phyloP scores from a whole-genome alignment of 2,113 vertebrate genomes.

The Eleginops maclovinus region DNA sequence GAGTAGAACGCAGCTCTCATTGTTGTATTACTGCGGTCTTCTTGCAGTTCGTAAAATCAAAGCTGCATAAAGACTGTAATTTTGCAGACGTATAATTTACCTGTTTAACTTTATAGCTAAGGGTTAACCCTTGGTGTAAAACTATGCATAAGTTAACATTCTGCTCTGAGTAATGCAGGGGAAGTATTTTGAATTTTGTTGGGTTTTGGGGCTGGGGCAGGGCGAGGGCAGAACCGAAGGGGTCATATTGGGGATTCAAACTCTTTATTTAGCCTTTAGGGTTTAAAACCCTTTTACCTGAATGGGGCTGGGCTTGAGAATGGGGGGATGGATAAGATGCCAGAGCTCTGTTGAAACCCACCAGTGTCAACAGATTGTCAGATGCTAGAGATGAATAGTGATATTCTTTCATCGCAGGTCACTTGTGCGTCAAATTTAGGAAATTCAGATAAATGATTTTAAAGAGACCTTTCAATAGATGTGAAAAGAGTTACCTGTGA shows the following conservation, averaged over 20 bases:
- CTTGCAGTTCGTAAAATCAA: constrained; percentile 77
- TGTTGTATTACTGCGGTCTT: constrained; percentile 72
- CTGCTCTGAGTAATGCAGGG: constrained; percentile 38
- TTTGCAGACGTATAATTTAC: constrained; percentile 73
- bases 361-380: constrained; percentile 24
- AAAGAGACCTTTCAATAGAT: background rate
- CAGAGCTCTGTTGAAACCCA: constrained; percentile 37
- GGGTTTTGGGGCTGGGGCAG: constrained; percentile 17
- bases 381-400: constrained; percentile 15
- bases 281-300: constrained; percentile 25
- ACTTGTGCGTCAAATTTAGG: background rate
- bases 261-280: constrained; percentile 18
- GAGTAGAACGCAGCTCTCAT: constrained; percentile 29
- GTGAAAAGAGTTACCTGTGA: background rate
- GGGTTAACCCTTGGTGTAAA: constrained; percentile 61
- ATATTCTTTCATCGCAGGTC: background rate
- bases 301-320: background rate
- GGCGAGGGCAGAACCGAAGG: constrained; percentile 19
- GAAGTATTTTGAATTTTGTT: constrained; percentile 43
- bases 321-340: constrained; percentile 20
- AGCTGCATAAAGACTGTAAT: constrained; percentile 73
- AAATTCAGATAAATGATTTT: constrained; percentile 13
- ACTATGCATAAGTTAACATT: constrained; percentile 52
- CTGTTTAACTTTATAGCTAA: constrained; percentile 71
- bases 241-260: constrained; percentile 28